Conservation (phyloP, 2,113 vertebrate genomes). For the Podarcis raffonei region DNA sequence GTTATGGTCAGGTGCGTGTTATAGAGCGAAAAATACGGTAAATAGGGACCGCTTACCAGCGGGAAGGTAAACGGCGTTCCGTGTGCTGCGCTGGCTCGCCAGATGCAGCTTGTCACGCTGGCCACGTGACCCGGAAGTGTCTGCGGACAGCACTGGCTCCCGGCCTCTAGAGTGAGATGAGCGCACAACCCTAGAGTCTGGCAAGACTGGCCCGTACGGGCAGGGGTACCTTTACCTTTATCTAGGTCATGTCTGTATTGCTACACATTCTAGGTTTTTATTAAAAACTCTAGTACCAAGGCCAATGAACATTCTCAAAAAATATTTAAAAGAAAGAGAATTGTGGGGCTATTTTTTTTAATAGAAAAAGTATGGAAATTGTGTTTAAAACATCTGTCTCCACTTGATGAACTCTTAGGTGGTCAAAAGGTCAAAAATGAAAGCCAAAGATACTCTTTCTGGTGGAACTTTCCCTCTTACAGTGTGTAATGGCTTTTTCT, state of each 20-base stretch:
- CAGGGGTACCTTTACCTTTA: no score
- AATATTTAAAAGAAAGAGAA: conserved; percentile 5
- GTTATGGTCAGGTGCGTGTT: no score
- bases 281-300: neutral
- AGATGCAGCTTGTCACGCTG: no score
- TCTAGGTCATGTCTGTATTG: neutral
- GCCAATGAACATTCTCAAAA: neutral
- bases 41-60: no score
- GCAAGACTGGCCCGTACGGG: no score
- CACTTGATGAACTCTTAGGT: conserved; percentile 12
- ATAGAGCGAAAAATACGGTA: no score
- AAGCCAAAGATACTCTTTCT: conserved; percentile 5
- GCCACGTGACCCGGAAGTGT: no score
- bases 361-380: conserved; percentile 23
- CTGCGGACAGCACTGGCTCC: no score
- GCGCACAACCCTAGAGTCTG: no score
- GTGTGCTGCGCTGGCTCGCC: no score
- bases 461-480: neutral
- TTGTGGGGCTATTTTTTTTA: neutral
- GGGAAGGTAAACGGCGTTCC: no score
- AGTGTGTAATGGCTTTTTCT: conserved; percentile 34
- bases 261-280: neutral
- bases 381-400: conserved; percentile 18
- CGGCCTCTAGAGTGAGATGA: no score
- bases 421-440: conserved; percentile 28